Evolutionary conservation across 2,113 vertebrate species (phyloP).

Genomic region (Diphyllodes magnificus): DNA sequence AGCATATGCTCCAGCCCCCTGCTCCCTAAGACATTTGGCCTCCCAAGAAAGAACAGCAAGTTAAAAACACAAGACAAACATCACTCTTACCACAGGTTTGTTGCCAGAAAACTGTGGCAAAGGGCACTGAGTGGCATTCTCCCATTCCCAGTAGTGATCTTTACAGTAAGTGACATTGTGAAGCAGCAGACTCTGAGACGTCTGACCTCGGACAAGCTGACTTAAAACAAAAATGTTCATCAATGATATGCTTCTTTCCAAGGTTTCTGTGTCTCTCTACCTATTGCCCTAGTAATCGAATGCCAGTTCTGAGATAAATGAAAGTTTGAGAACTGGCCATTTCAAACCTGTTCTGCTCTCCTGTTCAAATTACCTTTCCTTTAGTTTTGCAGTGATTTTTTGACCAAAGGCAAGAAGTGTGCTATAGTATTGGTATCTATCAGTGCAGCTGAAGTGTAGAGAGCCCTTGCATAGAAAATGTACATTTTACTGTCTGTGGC

Average conservation of each 20-base stretch:
- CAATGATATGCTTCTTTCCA: not conserved
- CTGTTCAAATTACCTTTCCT: not conserved
- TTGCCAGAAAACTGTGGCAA: slow-evolving; percentile 77
- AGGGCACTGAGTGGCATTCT: slow-evolving; percentile 59
- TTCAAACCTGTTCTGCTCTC: not conserved
- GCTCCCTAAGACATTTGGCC: not conserved
- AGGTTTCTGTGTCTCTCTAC: not conserved
- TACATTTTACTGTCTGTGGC: not conserved
- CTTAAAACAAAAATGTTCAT: slow-evolving; percentile 50
- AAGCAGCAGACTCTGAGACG: slow-evolving; percentile 65
- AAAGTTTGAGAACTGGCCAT: not conserved
- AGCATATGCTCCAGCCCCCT: not conserved
- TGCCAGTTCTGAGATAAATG: not conserved
- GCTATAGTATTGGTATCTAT: not conserved
- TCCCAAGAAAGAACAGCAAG: not conserved
- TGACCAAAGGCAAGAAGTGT: not conserved
- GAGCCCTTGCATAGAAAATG: not conserved
- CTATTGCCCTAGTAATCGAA: not conserved
- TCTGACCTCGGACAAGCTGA: slow-evolving; percentile 77
- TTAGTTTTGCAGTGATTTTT: not conserved
- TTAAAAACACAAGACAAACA: not conserved
- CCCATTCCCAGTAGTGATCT: slow-evolving; percentile 73
- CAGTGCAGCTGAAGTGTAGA: not conserved
- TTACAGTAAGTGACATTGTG: slow-evolving; percentile 77
- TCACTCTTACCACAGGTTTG: slow-evolving; percentile 74